Conservation (phyloP, 2,797 vertebrate species). For the Epinephelus awoara region DNA sequence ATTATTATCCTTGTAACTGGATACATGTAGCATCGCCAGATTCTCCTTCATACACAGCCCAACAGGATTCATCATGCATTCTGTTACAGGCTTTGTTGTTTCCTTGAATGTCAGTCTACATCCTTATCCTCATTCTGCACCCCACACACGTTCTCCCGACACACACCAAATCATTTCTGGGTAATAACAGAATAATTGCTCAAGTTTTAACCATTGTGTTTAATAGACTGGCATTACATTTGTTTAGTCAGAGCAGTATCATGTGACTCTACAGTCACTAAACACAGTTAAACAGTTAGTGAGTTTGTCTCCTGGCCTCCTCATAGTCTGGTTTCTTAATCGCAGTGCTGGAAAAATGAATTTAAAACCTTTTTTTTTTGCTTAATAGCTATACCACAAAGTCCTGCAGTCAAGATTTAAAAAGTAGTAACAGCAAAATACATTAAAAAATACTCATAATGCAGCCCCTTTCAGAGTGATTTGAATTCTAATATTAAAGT, state of each 20-base stretch:
- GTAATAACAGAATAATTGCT: too few species aligned
- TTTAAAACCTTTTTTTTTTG: not conserved
- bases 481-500: too few species aligned
- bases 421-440: not conserved
- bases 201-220: too few species aligned
- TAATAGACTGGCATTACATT: not conserved
- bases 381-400: not conserved
- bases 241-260: conserved; percentile 5
- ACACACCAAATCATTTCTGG: too few species aligned
- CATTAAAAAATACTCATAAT: not conserved
- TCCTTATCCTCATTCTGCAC: too few species aligned
- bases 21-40: too few species aligned
- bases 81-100: not conserved
- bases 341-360: not conserved
- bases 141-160: not conserved
- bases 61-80: too few species aligned
- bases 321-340: not conserved
- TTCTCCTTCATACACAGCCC: too few species aligned
- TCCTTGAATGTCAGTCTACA: not conserved
- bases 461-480: not conserved
- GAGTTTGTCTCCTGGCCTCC: not conserved
- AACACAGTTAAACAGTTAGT: conserved; percentile 16
- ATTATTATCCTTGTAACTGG: too few species aligned
- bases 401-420: not conserved
- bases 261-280: conserved; percentile 22